These are phyloP conservation scores for Molanna angustata DNA, from an alignment of 2,888 invertebrate genomes.

Conservation along the genomic window DNA sequence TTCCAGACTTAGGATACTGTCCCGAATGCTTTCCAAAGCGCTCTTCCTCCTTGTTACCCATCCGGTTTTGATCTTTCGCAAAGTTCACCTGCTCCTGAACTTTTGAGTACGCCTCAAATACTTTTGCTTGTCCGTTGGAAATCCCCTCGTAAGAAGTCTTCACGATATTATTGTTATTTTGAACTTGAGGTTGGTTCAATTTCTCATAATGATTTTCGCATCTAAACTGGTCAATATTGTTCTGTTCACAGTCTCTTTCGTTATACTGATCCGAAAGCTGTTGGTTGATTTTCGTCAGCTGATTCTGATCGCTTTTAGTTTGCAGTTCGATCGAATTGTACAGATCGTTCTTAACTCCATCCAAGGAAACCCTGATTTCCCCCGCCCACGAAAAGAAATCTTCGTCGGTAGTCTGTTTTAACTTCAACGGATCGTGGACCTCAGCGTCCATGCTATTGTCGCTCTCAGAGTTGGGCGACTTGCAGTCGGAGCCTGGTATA, in stretches of 20 bases:
- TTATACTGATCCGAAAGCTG: no score
- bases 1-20: conserved; percentile 6
- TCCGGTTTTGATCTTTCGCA: conserved; percentile 6
- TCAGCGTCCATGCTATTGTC: conserved; percentile 31
- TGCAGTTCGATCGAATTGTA: background rate
- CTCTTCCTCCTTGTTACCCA: conserved; percentile 13
- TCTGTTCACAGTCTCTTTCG: no score
- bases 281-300: conserved; percentile 1
- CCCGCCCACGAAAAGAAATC: conserved; percentile 29
- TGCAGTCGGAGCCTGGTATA: conserved; percentile 1
- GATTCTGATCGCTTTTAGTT: background rate
- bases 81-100: background rate
- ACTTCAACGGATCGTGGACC: conserved; percentile 23
- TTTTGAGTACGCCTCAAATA: conserved; percentile 6
- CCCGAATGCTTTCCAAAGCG: conserved; percentile 10
- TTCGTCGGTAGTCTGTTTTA: conserved; percentile 25
- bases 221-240: no score
- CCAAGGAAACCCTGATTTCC: conserved; percentile 21
- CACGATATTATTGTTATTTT: background rate
- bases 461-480: conserved; percentile 12
- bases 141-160: background rate
- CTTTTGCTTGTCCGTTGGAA: background rate
- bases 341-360: conserved; percentile 13
- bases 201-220: no score
- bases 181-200: background rate